Conservation (phyloP, 2,888 invertebrate species). For the Tyria jacobaeae region DNA sequence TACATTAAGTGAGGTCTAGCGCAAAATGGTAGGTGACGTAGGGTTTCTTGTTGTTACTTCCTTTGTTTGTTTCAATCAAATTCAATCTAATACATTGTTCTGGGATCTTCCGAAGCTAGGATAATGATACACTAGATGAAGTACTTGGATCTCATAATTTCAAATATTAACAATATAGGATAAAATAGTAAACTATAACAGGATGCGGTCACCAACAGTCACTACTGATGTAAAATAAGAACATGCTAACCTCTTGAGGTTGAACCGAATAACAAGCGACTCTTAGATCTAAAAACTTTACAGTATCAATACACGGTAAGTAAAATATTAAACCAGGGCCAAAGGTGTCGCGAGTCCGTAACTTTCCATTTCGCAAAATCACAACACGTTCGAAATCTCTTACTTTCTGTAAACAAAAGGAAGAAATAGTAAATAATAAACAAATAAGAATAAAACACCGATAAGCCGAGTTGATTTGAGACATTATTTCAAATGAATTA, state of each 20-base stretch:
- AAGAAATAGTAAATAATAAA: constrained; percentile 47
- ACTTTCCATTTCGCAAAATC: constrained; percentile 93
- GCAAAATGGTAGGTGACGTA: neutral
- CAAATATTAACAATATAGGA: no score
- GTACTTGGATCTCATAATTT: no score
- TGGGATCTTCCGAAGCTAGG: no score
- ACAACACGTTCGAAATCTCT: constrained; percentile 94
- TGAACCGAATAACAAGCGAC: constrained; percentile 97
- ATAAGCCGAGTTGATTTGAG: neutral
- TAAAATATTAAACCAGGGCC: constrained; percentile 95
- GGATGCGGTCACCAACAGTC: neutral
- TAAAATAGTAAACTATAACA: neutral
- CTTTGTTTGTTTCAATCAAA: no score
- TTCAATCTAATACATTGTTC: no score
- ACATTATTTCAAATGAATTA: neutral
- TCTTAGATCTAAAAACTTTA: constrained; percentile 94
- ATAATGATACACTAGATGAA: no score
- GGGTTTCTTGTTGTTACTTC: neutral
- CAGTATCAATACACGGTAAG: constrained; percentile 95
- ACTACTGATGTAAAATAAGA: neutral
- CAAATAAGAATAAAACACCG: constrained; percentile 21
- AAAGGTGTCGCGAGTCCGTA: constrained; percentile 88
- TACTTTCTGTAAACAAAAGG: constrained; percentile 83
- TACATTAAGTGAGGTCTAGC: no score
- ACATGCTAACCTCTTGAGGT: constrained; percentile 92